Evolutionary conservation across 1,140 invertebrate genomes (phyloP).

Genomic region (Halictus rubicundus): DNA sequence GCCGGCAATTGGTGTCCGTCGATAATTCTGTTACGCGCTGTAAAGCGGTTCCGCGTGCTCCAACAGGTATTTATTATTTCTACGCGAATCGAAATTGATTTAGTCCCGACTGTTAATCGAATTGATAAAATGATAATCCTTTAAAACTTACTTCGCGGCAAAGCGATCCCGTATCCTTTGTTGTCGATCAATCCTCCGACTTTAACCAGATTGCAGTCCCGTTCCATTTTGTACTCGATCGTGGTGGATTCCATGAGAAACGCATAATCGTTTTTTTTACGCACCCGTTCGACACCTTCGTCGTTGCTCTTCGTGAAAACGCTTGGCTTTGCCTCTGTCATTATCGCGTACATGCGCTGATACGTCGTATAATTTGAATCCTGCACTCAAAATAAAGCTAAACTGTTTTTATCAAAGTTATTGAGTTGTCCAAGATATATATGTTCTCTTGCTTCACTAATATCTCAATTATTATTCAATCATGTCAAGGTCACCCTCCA

Average conservation of each 20-base stretch:
- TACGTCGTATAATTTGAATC: slow-evolving; percentile 87
- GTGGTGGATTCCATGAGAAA: slow-evolving; percentile 88
- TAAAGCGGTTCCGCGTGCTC: not conserved
- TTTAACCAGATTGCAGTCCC: slow-evolving; percentile 88
- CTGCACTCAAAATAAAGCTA: slow-evolving; percentile 64
- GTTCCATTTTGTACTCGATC: slow-evolving; percentile 85
- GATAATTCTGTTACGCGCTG: not conserved
- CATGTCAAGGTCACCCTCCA: too few relatives aligned
- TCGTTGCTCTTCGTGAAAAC: slow-evolving; percentile 91
- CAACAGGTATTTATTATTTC: not conserved
- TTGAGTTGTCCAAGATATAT: too few relatives aligned
- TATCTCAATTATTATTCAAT: too few relatives aligned
- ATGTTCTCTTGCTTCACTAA: too few relatives aligned
- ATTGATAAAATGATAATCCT: not conserved
- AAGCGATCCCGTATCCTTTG: slow-evolving; percentile 91
- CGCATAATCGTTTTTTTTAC: slow-evolving; percentile 84
- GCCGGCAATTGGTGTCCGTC: not conserved
- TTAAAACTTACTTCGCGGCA: slow-evolving; percentile 83
- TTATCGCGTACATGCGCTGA: slow-evolving; percentile 90
- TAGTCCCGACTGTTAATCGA: not conserved
- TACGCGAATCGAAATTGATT: not conserved
- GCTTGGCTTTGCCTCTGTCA: slow-evolving; percentile 89
- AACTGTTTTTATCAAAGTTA: too few relatives aligned
- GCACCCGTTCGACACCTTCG: slow-evolving; percentile 92
- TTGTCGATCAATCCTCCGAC: slow-evolving; percentile 89